Evolutionary conservation across 2,113 vertebrate genomes (phyloP).

Genomic region (Anoplopoma fimbria): DNA sequence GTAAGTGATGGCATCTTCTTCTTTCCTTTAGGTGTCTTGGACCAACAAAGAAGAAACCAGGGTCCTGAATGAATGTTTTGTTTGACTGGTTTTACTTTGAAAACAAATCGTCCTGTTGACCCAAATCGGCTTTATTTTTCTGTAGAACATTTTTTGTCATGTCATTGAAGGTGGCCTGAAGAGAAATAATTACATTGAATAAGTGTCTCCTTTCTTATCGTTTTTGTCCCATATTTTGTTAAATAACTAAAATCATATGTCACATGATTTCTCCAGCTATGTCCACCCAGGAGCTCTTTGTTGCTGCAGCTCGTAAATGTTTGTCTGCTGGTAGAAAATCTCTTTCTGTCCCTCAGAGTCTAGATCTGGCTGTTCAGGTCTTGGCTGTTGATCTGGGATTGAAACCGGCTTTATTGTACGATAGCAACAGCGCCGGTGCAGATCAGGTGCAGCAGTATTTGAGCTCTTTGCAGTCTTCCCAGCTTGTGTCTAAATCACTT

Average conservation of each 20-base stretch:
- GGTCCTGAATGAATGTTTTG: conserved; percentile 11
- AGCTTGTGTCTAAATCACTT: conserved; percentile 78
- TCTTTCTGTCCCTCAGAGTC: conserved; percentile 73
- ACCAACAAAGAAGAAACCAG: conserved; percentile 56
- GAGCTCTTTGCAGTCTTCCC: conserved; percentile 75
- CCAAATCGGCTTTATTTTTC: not conserved
- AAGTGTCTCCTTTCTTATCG: not conserved
- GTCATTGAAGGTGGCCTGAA: not conserved
- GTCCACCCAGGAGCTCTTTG: conserved; percentile 71
- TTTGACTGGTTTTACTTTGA: conserved; percentile 21
- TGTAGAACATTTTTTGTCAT: not conserved
- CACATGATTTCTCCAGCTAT: conserved; percentile 36
- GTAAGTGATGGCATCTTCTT: not conserved
- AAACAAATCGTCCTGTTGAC: conserved; percentile 28
- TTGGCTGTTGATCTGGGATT: conserved; percentile 87
- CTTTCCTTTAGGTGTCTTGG: conserved; percentile 61
- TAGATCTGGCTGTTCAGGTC: conserved; percentile 87
- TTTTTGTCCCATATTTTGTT: not conserved
- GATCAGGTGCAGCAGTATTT: conserved; percentile 86
- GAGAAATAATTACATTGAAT: conserved; percentile 20
- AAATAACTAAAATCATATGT: not conserved
- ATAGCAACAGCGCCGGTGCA: conserved; percentile 79
- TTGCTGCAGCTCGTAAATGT: conserved; percentile 82
- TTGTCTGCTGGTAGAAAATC: conserved; percentile 77
- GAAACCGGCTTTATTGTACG: conserved; percentile 91